A percentile compares a stretch with the other conserved stretches of the same genome.
Evolutionary conservation across 2,888 invertebrate genomes (phyloP).

Genomic region (Mesorhabditis spiculigera): DNA sequence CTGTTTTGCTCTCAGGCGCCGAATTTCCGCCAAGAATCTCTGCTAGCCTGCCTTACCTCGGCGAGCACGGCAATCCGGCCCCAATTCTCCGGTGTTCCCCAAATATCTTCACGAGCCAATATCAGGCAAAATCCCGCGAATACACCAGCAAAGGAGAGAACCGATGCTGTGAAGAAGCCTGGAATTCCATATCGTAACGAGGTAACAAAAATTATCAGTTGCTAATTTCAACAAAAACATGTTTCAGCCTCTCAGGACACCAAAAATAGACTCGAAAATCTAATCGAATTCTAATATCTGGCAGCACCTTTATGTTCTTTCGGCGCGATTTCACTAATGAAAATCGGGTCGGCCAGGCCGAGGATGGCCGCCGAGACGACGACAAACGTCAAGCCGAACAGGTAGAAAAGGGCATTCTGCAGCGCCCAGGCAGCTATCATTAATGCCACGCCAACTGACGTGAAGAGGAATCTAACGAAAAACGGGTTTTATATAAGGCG

Average conservation of each 20-base stretch:
- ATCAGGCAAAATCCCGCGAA: background rate
- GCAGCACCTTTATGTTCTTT: background rate
- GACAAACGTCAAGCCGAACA: background rate
- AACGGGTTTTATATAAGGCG: background rate
- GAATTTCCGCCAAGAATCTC: background rate
- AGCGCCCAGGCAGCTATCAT: background rate
- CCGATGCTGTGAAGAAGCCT: background rate
- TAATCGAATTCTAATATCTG: background rate
- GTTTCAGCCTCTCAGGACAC: too few relatives aligned
- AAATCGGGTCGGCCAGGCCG: background rate
- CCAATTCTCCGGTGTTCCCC: conserved; percentile 3
- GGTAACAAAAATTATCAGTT: too few relatives aligned
- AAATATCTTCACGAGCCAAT: background rate
- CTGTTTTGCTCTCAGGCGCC: too few relatives aligned
- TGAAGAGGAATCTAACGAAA: background rate
- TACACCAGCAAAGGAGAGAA: background rate
- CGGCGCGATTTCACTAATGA: background rate
- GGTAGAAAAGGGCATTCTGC: conserved; percentile 1
- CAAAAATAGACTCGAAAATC: background rate
- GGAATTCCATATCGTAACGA: too few relatives aligned
- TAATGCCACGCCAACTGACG: background rate
- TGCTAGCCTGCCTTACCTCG: background rate
- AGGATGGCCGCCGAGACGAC: conserved; percentile 3
- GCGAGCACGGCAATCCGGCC: background rate
- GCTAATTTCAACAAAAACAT: too few relatives aligned